Evolutionary conservation across 92 coral and sea anemone genomes (phyloP).

Genomic region (Epizoanthus stellaris): DNA sequence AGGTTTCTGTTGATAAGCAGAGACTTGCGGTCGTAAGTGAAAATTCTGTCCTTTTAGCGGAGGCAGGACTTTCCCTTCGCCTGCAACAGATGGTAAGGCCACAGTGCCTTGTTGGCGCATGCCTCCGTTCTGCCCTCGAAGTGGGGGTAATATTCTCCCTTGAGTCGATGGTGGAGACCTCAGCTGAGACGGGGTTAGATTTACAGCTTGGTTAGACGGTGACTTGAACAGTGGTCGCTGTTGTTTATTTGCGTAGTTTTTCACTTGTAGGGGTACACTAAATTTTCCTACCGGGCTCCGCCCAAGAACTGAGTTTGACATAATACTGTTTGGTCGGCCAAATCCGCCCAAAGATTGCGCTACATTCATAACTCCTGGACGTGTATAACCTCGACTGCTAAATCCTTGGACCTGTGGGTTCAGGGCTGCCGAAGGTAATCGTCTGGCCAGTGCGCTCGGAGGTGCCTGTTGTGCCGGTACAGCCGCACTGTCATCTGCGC

Average conservation of each 20-base stretch:
- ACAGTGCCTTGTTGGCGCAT: conserved; percentile 5
- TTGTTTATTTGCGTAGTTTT: background rate
- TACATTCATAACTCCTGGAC: background rate
- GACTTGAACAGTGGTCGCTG: background rate
- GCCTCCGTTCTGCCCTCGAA: background rate
- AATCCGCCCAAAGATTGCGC: background rate
- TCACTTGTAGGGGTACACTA: background rate
- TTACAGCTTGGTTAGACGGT: background rate
- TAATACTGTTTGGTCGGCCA: background rate
- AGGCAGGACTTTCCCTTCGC: background rate
- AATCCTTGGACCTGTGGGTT: background rate
- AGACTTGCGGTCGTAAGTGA: background rate
- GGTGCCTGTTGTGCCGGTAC: background rate
- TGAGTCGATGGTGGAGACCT: background rate
- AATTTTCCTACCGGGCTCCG: background rate
- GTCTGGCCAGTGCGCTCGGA: background rate
- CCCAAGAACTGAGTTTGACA: background rate
- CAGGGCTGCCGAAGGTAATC: background rate
- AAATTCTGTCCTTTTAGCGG: background rate
- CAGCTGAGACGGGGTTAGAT: background rate
- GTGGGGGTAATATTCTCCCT: background rate
- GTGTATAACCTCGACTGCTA: background rate
- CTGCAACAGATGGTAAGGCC: background rate
- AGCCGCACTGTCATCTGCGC: conserved; percentile 4
- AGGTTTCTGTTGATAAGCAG: background rate